phyloP scores from a whole-genome alignment of 53 echinoderm and acorn worm genomes.

The Holothuria scabra region DNA sequence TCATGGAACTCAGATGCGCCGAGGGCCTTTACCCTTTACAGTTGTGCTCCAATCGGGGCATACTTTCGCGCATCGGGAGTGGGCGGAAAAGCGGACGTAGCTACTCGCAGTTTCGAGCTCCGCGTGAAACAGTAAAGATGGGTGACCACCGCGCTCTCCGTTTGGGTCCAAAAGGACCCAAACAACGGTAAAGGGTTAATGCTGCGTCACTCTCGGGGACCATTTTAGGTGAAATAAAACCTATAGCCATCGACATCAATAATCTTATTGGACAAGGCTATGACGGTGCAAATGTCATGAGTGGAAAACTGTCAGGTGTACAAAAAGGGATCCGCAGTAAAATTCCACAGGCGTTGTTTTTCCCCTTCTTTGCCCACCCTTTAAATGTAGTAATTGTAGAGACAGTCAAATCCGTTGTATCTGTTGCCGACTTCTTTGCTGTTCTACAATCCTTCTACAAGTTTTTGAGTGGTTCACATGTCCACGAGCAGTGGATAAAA shows the following conservation, averaged over 20 bases:
- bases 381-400: constrained; percentile 40
- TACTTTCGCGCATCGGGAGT: no score
- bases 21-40: constrained; percentile 44
- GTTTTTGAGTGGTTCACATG: no score
- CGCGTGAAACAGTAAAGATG: no score
- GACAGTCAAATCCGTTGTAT: no score
- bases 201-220: constrained; percentile 12
- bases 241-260: neutral
- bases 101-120: no score
- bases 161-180: no score
- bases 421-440: constrained; percentile 8
- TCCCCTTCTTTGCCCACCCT: constrained; percentile 46
- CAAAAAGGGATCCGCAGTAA: constrained; percentile 17
- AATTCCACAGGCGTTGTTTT: constrained; percentile 28
- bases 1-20: neutral
- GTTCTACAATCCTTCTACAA: neutral
- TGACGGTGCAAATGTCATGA: constrained; percentile 46
- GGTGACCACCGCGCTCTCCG: no score
- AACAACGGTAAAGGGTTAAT: no score
- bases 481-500: constrained; percentile 8
- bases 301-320: constrained; percentile 31
- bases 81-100: no score
- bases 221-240: constrained; percentile 17
- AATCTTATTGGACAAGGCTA: no score
- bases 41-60: no score